phyloP scores from a whole-genome alignment of 2,797 vertebrate species.

The Hafferia zeledoni region DNA sequence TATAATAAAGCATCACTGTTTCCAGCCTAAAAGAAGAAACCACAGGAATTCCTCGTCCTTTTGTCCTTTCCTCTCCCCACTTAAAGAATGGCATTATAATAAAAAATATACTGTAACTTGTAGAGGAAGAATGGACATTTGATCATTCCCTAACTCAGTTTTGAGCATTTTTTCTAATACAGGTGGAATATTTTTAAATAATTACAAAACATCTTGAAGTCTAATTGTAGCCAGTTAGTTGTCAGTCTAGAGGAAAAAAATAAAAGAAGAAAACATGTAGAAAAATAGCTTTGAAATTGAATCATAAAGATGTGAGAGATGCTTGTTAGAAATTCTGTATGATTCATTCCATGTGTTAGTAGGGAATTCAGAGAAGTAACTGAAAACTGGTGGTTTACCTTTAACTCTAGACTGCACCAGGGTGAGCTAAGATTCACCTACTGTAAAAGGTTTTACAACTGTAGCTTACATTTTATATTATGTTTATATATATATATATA shows the following conservation, averaged over 20 bases:
- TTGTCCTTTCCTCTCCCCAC: background rate
- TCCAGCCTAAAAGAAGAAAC: background rate
- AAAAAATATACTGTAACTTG: background rate
- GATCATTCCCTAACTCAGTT: background rate
- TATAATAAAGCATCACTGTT: background rate
- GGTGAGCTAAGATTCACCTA: background rate
- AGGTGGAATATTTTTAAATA: conserved; percentile 4
- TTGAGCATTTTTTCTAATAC: background rate
- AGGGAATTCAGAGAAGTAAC: background rate
- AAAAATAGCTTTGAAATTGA: background rate
- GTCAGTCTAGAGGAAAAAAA: background rate
- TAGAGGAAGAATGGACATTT: background rate
- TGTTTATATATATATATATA: background rate
- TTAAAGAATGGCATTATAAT: background rate
- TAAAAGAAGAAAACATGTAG: background rate
- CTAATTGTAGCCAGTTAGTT: background rate
- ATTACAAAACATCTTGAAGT: background rate
- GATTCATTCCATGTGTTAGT: background rate
- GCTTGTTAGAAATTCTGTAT: background rate
- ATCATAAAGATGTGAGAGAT: background rate
- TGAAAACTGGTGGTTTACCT: background rate
- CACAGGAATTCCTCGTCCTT: background rate
- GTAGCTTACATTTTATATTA: background rate
- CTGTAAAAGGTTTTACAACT: background rate
- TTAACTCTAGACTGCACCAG: background rate